Percentiles rank a stretch among this genome's conserved stretches.
Conservation (phyloP, 2,888 invertebrate species). For the Cantharis flavilabris region DNA sequence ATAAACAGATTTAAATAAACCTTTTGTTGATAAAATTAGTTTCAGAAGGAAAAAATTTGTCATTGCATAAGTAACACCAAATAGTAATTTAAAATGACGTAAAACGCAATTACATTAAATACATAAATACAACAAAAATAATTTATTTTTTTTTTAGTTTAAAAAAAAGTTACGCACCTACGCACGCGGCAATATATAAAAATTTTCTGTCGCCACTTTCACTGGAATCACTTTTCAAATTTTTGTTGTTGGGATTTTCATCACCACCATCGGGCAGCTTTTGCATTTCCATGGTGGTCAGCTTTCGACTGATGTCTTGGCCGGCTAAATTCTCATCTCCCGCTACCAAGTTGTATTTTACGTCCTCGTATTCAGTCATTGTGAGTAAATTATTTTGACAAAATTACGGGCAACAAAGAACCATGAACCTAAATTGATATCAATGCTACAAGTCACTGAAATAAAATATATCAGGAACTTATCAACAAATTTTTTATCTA, state of each 20-base stretch:
- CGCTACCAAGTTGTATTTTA: conserved; percentile 15
- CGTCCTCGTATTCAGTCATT: conserved; percentile 19
- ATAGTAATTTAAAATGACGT: not conserved
- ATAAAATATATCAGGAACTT: not conserved
- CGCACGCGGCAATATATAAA: conserved; percentile 36
- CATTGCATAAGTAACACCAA: not conserved
- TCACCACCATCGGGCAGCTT: not conserved
- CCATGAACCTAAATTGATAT: not conserved
- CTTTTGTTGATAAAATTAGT: not conserved
- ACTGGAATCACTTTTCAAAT: conserved; percentile 4
- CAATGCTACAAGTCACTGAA: not conserved
- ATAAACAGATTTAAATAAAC: not conserved
- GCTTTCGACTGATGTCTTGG: not conserved
- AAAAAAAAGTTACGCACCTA: conserved; percentile 32
- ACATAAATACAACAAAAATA: not conserved
- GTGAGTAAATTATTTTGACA: not conserved
- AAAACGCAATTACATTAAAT: not conserved
- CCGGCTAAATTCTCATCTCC: conserved; percentile 12
- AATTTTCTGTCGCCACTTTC: conserved; percentile 30
- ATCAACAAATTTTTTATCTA: not conserved
- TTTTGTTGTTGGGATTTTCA: not conserved
- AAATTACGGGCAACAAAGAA: not conserved
- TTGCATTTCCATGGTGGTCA: conserved; percentile 9
- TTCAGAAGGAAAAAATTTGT: not conserved
- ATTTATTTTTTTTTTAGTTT: not conserved